Evolutionary conservation across 2,797 vertebrate species (phyloP), one percentile per base, ranked within the genome.

Genomic region (Sorex maritimensis): DNA sequence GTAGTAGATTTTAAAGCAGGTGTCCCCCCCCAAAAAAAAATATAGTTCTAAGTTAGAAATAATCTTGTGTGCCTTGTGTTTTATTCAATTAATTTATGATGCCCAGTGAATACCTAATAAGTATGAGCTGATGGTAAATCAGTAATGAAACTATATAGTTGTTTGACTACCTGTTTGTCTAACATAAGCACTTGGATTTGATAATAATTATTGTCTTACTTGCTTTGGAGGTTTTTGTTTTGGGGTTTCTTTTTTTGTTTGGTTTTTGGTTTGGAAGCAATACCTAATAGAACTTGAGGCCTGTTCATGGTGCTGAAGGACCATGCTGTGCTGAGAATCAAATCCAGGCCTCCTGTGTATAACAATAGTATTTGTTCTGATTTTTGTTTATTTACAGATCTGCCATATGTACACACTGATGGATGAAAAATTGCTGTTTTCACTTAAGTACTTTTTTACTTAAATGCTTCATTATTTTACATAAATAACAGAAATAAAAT

Each of bases 301-400:
- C 41, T 44, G 7, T 44, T 44, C 41, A 44, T 44, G 41, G 41
- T 44, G 41, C 24, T 65, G 5, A 19, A 65, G 23, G 24, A 26
- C 21, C 24, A 65, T 23, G 61, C 24, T 9, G 8, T 23, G 24
- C 61, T 24, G 21, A 26, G 61, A 10, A 9, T 65, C 24, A 26
- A 65, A 65, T 19, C 61, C 61, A 65, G 21, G 61, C 24, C 61
- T 55, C 61, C 24, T 26, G 61, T 26, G 21, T 9, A 65, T 19
- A 23, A 26, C 17, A 84, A 69, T 21, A 81, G 6, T 67, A 52
- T 81, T 69, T 86, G 41, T 92, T 90, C 41, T 94, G 15, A 28
- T 69, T 91, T 93, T 95, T 87, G 46, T 44, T 78, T 44, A 65
- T 89, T 94, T 92, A 68, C 46, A 92, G 49, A 93, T 90, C 92